phyloP scores from a whole-genome alignment of 2,797 vertebrate genomes.

The Cetoscarus ocellatus region DNA sequence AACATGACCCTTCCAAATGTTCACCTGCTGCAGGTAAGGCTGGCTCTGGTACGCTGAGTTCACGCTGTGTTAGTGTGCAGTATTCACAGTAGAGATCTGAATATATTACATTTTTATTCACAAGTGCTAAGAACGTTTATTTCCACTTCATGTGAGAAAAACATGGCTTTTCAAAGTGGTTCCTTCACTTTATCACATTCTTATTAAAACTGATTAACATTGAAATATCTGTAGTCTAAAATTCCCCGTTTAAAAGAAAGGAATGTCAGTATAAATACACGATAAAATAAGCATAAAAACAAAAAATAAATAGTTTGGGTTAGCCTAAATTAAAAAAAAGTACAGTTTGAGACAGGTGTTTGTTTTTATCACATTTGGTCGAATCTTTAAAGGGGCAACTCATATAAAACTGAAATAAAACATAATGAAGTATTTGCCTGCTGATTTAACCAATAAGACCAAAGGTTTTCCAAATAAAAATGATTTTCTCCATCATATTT shows the following conservation, averaged over 20 bases:
- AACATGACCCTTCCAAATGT: not conserved
- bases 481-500: constrained; percentile 33
- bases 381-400: not conserved
- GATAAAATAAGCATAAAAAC: constrained; percentile 79
- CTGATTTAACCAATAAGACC: constrained; percentile 57
- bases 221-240: constrained; percentile 53
- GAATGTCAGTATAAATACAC: constrained; percentile 86
- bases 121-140: constrained; percentile 77
- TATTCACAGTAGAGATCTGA: constrained; percentile 82
- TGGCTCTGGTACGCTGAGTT: constrained; percentile 24
- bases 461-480: constrained; percentile 43
- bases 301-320: constrained; percentile 77
- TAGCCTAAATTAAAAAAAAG: constrained; percentile 16
- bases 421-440: constrained; percentile 37
- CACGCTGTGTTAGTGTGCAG: constrained; percentile 47
- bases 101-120: constrained; percentile 83
- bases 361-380: constrained; percentile 14
- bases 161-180: constrained; percentile 64
- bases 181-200: constrained; percentile 69
- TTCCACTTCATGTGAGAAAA: constrained; percentile 50
- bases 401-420: constrained; percentile 21
- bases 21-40: constrained; percentile 8
- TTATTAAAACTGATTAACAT: constrained; percentile 52
- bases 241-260: constrained; percentile 67
- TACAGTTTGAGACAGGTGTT: constrained; percentile 29